These are phyloP conservation scores for Apostichopus japonicus DNA, from an alignment of 35 echinoderm and acorn worm genomes.

Conservation along the genomic window DNA sequence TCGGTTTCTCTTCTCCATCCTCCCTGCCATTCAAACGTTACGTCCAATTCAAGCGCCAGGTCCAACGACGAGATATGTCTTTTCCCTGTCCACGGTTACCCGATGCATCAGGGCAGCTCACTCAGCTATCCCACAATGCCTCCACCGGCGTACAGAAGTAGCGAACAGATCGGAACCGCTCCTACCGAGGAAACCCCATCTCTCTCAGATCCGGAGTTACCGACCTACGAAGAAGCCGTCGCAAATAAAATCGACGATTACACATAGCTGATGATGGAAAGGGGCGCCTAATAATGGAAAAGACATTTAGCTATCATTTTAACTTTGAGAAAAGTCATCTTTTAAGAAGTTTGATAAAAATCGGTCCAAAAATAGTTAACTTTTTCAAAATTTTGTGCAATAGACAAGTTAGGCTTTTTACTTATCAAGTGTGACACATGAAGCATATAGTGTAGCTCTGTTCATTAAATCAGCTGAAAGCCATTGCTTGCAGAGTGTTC, in stretches of 20 bases:
- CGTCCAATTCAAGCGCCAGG: background rate
- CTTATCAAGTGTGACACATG: too few species aligned
- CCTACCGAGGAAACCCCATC: background rate
- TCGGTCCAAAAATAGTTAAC: too few species aligned
- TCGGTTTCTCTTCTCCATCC: background rate
- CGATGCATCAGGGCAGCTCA: background rate
- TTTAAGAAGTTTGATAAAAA: too few species aligned
- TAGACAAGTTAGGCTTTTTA: too few species aligned
- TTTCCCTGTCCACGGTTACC: background rate
- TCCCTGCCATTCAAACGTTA: background rate
- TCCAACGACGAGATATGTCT: background rate
- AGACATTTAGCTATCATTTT: too few species aligned
- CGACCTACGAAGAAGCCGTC: background rate
- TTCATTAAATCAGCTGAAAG: too few species aligned
- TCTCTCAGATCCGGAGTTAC: background rate
- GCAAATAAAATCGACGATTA: background rate
- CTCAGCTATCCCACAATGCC: background rate
- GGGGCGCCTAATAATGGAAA: too few species aligned
- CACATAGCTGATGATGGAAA: too few species aligned
- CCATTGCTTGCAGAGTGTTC: too few species aligned
- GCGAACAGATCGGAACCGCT: background rate
- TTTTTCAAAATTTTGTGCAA: too few species aligned
- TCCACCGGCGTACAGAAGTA: background rate
- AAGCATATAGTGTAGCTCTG: too few species aligned
- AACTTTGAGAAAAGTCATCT: too few species aligned